Conservation (phyloP, 2,888 invertebrate species). For the Carabus problematicus region DNA sequence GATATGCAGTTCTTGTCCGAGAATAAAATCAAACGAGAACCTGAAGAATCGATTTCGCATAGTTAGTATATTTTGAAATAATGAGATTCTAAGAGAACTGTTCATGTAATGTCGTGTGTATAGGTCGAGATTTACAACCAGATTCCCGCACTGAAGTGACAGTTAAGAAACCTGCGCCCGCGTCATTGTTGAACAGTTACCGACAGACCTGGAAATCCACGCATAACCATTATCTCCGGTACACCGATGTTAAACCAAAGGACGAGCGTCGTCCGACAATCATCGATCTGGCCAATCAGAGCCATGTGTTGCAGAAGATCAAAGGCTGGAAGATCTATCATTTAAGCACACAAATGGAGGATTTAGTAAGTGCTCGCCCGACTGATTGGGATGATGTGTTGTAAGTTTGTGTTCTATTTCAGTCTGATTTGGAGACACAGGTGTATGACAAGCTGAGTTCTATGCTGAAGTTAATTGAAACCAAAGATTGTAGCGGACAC, state of each 20-base stretch:
- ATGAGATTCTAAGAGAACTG: conserved; percentile 50
- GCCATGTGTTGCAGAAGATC: conserved; percentile 83
- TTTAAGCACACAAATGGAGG: conserved; percentile 91
- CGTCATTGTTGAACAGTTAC: conserved; percentile 68
- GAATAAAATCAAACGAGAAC: conserved; percentile 60
- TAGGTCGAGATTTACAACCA: conserved; percentile 47
- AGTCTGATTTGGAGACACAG: conserved; percentile 64
- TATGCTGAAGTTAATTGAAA: conserved; percentile 57
- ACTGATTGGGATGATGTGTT: background rate
- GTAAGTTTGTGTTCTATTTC: conserved; percentile 43
- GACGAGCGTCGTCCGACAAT: conserved; percentile 87
- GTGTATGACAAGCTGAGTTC: conserved; percentile 59
- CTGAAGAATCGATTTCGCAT: conserved; percentile 54
- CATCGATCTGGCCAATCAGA: conserved; percentile 88
- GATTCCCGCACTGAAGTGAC: conserved; percentile 49
- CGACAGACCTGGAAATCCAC: conserved; percentile 75
- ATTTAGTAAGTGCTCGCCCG: conserved; percentile 71
- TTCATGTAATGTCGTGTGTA: conserved; percentile 36
- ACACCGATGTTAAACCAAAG: conserved; percentile 85
- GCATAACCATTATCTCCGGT: conserved; percentile 76
- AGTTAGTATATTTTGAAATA: conserved; percentile 53
- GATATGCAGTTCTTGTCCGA: conserved; percentile 71
- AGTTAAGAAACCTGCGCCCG: conserved; percentile 57
- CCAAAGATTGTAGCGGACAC: conserved; percentile 53
- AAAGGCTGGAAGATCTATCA: conserved; percentile 96